Conservation (phyloP, 1,140 invertebrate species). For the Penaeus japonicus region DNA sequence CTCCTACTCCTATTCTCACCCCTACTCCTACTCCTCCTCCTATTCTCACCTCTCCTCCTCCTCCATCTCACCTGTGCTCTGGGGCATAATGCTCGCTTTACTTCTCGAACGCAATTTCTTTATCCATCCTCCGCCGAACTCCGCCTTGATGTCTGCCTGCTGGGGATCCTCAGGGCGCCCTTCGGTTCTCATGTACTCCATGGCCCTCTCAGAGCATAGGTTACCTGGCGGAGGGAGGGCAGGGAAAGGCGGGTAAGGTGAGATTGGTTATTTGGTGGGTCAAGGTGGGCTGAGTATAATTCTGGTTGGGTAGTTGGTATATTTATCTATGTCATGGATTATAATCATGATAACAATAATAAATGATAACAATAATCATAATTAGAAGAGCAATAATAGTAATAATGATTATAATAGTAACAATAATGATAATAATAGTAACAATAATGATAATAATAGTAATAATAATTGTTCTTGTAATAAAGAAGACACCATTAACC, state of each 20-base stretch:
- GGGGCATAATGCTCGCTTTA: slow-evolving; percentile 48
- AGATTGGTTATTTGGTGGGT: too few species aligned
- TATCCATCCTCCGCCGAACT: slow-evolving; percentile 49
- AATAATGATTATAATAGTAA: too few species aligned
- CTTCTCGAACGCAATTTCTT: slow-evolving; percentile 54
- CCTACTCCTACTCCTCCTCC: not conserved
- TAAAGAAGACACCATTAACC: too few species aligned
- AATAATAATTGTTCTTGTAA: too few species aligned
- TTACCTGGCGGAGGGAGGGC: slow-evolving; percentile 33
- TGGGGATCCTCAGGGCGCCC: slow-evolving; percentile 50
- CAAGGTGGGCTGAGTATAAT: not conserved
- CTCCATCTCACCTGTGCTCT: slow-evolving; percentile 46
- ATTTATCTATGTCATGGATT: too few species aligned
- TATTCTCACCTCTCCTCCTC: not conserved
- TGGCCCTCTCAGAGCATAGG: slow-evolving; percentile 53
- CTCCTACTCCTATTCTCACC: too few species aligned
- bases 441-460: too few species aligned
- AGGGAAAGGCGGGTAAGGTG: too few species aligned
- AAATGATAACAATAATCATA: too few species aligned
- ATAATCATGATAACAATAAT: too few species aligned
- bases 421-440: too few species aligned
- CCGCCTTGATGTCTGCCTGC: slow-evolving; percentile 42
- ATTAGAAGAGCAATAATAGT: too few species aligned
- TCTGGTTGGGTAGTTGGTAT: not conserved
- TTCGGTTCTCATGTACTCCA: slow-evolving; percentile 58